A percentile compares a stretch with the other conserved stretches of the same genome.
Evolutionary conservation across 2,888 invertebrate genomes (phyloP).

Genomic region (Nomada flava): DNA sequence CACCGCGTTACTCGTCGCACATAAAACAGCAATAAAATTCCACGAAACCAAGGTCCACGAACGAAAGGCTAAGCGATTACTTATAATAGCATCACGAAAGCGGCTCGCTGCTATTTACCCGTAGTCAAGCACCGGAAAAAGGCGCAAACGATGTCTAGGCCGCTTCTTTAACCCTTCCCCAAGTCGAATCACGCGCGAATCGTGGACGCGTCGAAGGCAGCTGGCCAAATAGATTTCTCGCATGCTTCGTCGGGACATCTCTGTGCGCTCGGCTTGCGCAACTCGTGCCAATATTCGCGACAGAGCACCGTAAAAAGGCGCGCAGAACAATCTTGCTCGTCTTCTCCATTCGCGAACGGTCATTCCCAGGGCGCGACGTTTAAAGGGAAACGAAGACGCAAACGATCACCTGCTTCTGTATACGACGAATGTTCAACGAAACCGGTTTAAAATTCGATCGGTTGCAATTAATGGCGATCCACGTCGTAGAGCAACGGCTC

Average conservation of each 20-base stretch:
- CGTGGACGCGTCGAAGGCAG: constrained; percentile 17
- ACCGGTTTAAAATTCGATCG: no score
- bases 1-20: no score
- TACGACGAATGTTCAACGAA: neutral
- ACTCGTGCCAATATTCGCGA: constrained; percentile 18
- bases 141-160: constrained; percentile 44
- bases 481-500: neutral
- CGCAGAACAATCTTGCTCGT: constrained; percentile 2
- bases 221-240: constrained; percentile 28
- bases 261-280: constrained; percentile 17
- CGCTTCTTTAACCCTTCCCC: constrained; percentile 1
- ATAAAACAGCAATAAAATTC: no score
- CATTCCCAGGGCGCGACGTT: neutral
- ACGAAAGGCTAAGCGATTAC: neutral
- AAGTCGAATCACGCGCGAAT: constrained; percentile 39
- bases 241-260: constrained; percentile 12
- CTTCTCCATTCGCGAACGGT: neutral
- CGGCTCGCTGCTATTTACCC: no score
- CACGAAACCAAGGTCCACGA: neutral
- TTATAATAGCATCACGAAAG: no score
- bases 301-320: constrained; percentile 8
- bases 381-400: neutral
- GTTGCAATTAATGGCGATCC: neutral
- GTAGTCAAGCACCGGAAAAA: constrained; percentile 6
- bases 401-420: neutral